phyloP scores from a whole-genome alignment of 2,797 vertebrate genomes.

The Capromys pilorides region DNA sequence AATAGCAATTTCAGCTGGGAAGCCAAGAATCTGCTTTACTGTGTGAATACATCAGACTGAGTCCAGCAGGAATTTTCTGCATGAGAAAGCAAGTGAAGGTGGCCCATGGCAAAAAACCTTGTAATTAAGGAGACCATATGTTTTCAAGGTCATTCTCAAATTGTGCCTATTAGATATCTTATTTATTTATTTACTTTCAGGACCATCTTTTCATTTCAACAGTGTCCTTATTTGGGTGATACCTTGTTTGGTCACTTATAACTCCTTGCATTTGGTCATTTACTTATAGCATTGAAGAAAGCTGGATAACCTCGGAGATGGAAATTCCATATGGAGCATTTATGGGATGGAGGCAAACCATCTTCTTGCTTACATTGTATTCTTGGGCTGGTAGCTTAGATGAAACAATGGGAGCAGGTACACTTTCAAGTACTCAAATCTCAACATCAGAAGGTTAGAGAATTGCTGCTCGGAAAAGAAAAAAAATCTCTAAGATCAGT shows the following conservation, averaged over 20 bases:
- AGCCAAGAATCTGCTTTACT: conserved; percentile 25
- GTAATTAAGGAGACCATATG: conserved; percentile 48
- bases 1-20: conserved; percentile 1
- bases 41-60: conserved; percentile 1
- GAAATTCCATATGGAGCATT: background rate
- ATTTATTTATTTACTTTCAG: conserved; percentile 13
- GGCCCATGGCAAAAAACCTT: conserved; percentile 26
- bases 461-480: background rate
- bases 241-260: background rate
- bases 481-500: background rate
- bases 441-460: background rate
- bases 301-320: background rate
- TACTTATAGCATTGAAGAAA: background rate
- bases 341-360: background rate
- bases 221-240: background rate
- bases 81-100: conserved; percentile 25
- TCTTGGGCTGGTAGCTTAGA: background rate
- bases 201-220: conserved; percentile 2
- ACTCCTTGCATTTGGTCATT: too few species aligned
- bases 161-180: background rate
- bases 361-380: background rate
- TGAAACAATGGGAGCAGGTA: background rate
- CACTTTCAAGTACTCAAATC: background rate
- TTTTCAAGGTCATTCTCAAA: conserved; percentile 7
- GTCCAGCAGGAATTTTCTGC: conserved; percentile 51